These are phyloP conservation scores for Teleogryllus oceanicus DNA, from an alignment of 2,888 invertebrate genomes.

Conservation along the genomic window DNA sequence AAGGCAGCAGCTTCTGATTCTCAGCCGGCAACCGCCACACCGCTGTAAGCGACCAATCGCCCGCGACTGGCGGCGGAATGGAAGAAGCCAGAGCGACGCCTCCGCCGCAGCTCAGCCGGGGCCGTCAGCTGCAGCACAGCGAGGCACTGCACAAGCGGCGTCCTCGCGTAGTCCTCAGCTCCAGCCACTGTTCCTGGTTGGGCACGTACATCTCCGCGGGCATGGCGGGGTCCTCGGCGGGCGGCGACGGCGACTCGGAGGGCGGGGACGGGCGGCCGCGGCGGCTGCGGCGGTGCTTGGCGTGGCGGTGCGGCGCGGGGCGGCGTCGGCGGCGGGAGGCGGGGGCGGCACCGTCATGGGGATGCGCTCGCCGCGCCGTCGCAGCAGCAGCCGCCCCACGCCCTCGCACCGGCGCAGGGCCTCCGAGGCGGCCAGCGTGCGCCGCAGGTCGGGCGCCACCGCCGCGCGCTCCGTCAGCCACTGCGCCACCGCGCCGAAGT, in stretches of 20 bases:
- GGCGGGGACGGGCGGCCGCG: slow-evolving; percentile 12
- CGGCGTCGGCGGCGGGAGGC: slow-evolving; percentile 42
- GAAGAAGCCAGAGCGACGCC: too few relatives aligned
- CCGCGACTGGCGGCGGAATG: too few relatives aligned
- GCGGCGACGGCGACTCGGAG: slow-evolving; percentile 39
- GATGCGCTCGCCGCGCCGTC: slow-evolving; percentile 80
- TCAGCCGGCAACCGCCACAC: too few relatives aligned
- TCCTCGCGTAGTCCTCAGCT: slow-evolving; percentile 60
- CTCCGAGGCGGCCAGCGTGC: slow-evolving; percentile 45
- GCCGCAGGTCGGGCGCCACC: slow-evolving; percentile 44
- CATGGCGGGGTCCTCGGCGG: slow-evolving; percentile 58
- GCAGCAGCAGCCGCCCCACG: slow-evolving; percentile 72
- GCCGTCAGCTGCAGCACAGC: slow-evolving; percentile 34
- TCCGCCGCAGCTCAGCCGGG: too few relatives aligned
- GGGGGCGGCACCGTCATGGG: slow-evolving; percentile 60
- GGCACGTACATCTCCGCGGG: slow-evolving; percentile 92
- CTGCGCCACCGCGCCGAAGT: slow-evolving; percentile 72
- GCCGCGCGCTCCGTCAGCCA: slow-evolving; percentile 60
- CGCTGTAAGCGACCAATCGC: too few relatives aligned
- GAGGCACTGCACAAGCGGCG: slow-evolving; percentile 30
- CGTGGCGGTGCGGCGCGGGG: slow-evolving; percentile 33
- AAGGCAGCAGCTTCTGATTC: too few relatives aligned
- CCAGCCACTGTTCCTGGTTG: slow-evolving; percentile 85
- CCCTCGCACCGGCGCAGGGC: slow-evolving; percentile 77
- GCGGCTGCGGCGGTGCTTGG: neutral